Evolutionary conservation across 2,113 vertebrate genomes (phyloP).

Genomic region (Dryoscopus gambensis): DNA sequence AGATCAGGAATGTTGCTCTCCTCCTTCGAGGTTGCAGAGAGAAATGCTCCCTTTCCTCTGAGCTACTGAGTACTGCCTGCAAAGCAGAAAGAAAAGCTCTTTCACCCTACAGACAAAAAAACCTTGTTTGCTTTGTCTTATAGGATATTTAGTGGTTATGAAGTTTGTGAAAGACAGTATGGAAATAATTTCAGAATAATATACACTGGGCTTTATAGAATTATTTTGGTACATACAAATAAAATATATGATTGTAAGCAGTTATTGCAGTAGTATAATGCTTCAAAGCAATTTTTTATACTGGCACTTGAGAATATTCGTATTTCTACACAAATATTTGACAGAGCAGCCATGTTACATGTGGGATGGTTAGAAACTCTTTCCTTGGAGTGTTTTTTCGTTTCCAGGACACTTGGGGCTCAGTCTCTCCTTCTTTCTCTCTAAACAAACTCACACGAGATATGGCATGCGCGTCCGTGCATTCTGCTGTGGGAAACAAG

Average conservation of each 20-base stretch:
- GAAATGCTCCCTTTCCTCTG: background rate
- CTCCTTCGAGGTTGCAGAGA: background rate
- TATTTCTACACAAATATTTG: background rate
- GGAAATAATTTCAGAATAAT: background rate
- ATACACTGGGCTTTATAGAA: background rate
- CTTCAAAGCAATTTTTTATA: background rate
- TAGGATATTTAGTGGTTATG: background rate
- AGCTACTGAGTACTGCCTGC: background rate
- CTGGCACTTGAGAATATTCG: background rate
- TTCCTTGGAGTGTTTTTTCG: background rate
- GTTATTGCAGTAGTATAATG: background rate
- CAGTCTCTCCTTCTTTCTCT: background rate
- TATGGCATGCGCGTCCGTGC: rapidly evolving
- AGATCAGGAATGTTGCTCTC: background rate
- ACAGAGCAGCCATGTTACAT: background rate
- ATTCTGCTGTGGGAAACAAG: background rate
- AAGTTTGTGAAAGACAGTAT: background rate
- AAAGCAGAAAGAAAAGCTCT: background rate
- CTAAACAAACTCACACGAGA: background rate
- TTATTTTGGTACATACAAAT: background rate
- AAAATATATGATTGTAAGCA: background rate
- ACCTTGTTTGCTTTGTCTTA: background rate
- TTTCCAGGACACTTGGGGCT: background rate
- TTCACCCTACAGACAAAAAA: background rate
- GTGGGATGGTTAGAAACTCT: background rate